Conservation (phyloP, 2,113 vertebrate species). For the Larimichthys polyactis region DNA sequence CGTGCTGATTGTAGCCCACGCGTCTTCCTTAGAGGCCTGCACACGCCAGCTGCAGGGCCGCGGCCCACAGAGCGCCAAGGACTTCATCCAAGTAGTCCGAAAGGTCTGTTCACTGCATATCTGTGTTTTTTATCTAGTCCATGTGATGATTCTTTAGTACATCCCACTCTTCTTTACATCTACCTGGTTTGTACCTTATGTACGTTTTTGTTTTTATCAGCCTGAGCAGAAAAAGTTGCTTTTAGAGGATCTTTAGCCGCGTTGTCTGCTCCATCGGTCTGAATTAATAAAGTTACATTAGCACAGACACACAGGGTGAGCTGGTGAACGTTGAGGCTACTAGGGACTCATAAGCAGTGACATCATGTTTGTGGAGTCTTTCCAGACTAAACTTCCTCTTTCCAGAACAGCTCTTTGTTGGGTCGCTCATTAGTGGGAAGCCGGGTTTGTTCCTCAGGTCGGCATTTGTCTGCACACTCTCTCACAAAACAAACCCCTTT, state of each 20-base stretch:
- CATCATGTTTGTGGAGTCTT: background rate
- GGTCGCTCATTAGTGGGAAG: slow-evolving; percentile 17
- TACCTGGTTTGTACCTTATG: slow-evolving; percentile 1
- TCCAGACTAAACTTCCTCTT: slow-evolving; percentile 27
- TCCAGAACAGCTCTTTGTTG: slow-evolving; percentile 21
- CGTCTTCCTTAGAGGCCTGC: slow-evolving; percentile 95
- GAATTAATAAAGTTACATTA: background rate
- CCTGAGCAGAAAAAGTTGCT: background rate
- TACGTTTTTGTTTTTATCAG: too few relatives aligned
- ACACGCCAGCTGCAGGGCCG: slow-evolving; percentile 96
- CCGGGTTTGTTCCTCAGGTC: background rate
- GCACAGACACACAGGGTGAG: too few relatives aligned
- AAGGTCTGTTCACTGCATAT: slow-evolving; percentile 85
- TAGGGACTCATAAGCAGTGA: background rate
- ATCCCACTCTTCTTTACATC: background rate
- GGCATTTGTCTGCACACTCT: background rate
- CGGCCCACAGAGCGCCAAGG: slow-evolving; percentile 92
- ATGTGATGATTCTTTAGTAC: background rate
- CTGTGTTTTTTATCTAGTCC: background rate
- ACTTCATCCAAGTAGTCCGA: slow-evolving; percentile 96
- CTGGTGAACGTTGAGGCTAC: background rate
- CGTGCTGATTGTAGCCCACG: slow-evolving; percentile 96
- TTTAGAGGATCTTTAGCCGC: too few relatives aligned
- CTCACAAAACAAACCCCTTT: background rate
- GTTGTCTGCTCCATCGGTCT: background rate